Conservation (phyloP, 2,888 invertebrate species). For the Crematogaster levior region DNA sequence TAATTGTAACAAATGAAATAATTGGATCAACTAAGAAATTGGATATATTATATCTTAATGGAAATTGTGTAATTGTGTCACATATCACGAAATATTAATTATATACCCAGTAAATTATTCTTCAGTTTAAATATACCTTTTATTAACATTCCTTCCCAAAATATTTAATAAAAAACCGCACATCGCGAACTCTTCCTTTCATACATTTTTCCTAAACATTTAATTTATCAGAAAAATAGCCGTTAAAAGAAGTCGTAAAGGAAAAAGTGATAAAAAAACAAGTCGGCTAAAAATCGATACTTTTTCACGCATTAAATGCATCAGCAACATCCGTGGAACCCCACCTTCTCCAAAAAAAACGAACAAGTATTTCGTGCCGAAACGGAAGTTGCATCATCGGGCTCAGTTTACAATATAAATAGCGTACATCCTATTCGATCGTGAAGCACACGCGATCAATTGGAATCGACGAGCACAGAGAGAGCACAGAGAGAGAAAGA, state of each 20-base stretch:
- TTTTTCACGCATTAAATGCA: not conserved
- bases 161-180: too few relatives aligned
- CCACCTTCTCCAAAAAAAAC: too few relatives aligned
- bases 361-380: not conserved
- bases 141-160: not conserved
- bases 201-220: not conserved
- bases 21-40: not conserved
- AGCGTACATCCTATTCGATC: conserved; percentile 20
- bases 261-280: not conserved
- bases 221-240: not conserved
- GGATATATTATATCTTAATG: not conserved
- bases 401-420: conserved; percentile 23
- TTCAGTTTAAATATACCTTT: not conserved
- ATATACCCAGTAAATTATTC: not conserved
- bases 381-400: conserved; percentile 46
- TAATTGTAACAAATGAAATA: conserved; percentile 10
- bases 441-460: conserved; percentile 21
- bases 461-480: conserved; percentile 25
- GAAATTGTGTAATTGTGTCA: not conserved
- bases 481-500: conserved; percentile 46
- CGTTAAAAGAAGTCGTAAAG: not conserved
- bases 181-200: too few relatives aligned
- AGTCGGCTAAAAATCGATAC: not conserved
- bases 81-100: not conserved
- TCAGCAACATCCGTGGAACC: not conserved